These are phyloP conservation scores for Platygyra sinensis DNA, from an alignment of 64 coral and sea anemone genomes.

Conservation along the genomic window DNA sequence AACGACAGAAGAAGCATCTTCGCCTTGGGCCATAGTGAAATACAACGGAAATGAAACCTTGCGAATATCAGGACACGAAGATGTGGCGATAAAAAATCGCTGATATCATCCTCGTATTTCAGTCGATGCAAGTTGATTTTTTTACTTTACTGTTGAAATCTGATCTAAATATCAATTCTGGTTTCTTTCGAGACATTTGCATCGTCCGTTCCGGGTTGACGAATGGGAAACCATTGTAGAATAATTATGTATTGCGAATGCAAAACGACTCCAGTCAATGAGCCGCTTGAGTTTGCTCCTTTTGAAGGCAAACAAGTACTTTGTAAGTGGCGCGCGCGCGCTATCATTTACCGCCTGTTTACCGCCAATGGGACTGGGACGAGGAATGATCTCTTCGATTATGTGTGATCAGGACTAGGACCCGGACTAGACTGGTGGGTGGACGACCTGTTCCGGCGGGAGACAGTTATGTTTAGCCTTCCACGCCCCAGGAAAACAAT, in stretches of 20 bases:
- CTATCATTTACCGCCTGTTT: neutral
- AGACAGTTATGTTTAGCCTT: too few relatives aligned
- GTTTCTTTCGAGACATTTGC: neutral
- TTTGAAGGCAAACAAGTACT: constrained; percentile 15
- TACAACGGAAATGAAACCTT: neutral
- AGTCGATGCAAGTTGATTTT: neutral
- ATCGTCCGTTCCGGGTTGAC: neutral
- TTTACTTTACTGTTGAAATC: neutral
- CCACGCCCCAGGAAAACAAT: too few relatives aligned
- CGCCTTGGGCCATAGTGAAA: constrained; percentile 10
- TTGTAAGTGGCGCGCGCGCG: constrained; percentile 32
- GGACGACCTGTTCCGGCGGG: too few relatives aligned
- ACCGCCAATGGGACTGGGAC: neutral
- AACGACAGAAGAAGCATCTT: neutral
- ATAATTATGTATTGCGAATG: neutral
- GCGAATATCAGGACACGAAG: constrained; percentile 14
- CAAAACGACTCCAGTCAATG: neutral
- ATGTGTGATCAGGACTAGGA: too few relatives aligned
- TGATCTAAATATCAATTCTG: neutral
- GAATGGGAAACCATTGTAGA: neutral
- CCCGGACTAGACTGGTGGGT: too few relatives aligned
- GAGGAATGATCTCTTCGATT: neutral
- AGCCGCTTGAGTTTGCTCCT: constrained; percentile 2
- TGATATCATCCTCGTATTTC: neutral
- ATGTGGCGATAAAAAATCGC: neutral